Conservation (phyloP, 2,797 vertebrate species). For the Sebastes glaucus region DNA sequence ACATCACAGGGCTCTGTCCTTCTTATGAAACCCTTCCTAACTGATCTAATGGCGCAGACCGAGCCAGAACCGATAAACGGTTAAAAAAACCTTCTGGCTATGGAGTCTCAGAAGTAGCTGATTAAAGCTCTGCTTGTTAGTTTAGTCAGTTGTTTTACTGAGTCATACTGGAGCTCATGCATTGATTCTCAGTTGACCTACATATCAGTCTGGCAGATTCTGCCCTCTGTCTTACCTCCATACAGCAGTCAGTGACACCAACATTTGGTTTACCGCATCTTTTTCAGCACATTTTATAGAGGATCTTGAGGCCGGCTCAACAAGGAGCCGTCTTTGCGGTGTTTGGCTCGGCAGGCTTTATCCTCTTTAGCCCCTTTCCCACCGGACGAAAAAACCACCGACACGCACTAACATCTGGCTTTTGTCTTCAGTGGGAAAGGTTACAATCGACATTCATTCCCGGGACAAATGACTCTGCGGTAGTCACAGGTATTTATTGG, state of each 20-base stretch:
- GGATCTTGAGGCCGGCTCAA: background rate
- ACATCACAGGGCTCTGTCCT: conserved; percentile 49
- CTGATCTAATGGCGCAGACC: conserved; percentile 35
- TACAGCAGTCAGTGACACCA: background rate
- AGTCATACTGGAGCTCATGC: background rate
- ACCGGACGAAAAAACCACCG: background rate
- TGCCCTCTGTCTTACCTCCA: conserved; percentile 4
- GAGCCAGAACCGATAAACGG: conserved; percentile 10
- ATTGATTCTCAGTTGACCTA: background rate
- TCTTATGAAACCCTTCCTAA: conserved; percentile 55
- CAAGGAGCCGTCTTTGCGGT: background rate
- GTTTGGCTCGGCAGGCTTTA: background rate
- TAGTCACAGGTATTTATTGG: background rate
- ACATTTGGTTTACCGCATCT: background rate
- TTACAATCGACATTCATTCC: background rate
- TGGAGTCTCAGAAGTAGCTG: conserved; percentile 2
- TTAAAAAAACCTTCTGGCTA: background rate
- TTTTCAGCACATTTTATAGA: conserved; percentile 16
- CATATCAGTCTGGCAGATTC: background rate
- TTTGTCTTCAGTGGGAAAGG: background rate
- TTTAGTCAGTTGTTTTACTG: conserved; percentile 8
- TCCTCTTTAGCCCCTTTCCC: background rate
- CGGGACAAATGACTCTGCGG: background rate
- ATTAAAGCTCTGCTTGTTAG: background rate
- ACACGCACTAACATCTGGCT: background rate